phyloP scores from a whole-genome alignment of 2,888 invertebrate species.

The Ormyrus nitidulus region DNA sequence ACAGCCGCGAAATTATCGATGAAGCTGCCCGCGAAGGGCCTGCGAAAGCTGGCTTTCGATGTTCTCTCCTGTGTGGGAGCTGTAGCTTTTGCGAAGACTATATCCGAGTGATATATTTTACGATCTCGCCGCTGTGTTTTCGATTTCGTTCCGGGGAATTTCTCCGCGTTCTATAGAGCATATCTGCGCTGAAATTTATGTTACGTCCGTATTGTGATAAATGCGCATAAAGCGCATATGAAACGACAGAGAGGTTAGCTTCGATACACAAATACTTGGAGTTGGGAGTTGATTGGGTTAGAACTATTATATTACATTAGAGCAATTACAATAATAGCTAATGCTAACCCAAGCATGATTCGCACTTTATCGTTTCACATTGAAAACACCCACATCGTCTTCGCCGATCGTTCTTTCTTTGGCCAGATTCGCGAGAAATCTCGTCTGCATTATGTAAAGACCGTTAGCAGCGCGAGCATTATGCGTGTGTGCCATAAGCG shows the following conservation, averaged over 20 bases:
- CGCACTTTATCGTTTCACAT: too few relatives aligned
- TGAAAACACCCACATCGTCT: neutral
- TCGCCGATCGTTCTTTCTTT: neutral
- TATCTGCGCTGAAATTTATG: too few relatives aligned
- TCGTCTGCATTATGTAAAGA: neutral
- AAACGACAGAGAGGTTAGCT: too few relatives aligned
- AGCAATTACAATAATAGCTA: too few relatives aligned
- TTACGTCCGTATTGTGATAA: too few relatives aligned
- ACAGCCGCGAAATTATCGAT: slow-evolving; percentile 7
- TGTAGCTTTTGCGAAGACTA: neutral
- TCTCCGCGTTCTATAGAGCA: too few relatives aligned
- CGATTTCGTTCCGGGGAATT: neutral
- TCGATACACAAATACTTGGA: too few relatives aligned
- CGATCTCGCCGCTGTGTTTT: neutral
- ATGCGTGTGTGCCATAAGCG: slow-evolving; percentile 32
- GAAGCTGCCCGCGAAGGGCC: neutral
- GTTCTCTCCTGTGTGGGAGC: neutral
- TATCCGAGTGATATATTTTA: neutral
- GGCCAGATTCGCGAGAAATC: neutral
- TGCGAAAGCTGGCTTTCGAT: neutral
- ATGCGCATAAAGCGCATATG: too few relatives aligned
- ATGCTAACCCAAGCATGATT: too few relatives aligned
- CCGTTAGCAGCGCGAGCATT: neutral
- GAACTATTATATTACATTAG: too few relatives aligned
- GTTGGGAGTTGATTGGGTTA: too few relatives aligned